phyloP scores from a whole-genome alignment of 1,140 invertebrate species.

The Drosophila athabasca region DNA sequence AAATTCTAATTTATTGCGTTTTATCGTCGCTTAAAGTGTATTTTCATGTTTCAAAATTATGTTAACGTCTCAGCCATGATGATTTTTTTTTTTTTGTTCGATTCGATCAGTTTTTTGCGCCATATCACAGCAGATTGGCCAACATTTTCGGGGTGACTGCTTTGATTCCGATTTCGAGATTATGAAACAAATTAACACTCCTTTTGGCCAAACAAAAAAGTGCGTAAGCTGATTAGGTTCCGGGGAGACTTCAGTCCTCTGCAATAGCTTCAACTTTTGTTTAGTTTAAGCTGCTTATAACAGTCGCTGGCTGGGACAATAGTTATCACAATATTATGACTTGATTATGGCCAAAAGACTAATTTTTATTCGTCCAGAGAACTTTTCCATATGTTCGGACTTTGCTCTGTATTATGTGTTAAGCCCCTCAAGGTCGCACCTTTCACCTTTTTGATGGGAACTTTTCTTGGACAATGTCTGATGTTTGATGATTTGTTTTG shows the following conservation, averaged over 20 bases:
- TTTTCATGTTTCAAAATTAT: slow-evolving; percentile 68
- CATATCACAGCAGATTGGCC: slow-evolving; percentile 18
- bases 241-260: background rate
- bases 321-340: slow-evolving; percentile 79
- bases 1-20: slow-evolving; percentile 79
- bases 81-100: slow-evolving; percentile 9
- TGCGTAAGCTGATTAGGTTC: slow-evolving; percentile 48
- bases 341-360: slow-evolving; percentile 79
- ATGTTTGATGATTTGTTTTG: slow-evolving; percentile 36
- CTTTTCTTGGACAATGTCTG: slow-evolving; percentile 43
- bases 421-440: slow-evolving; percentile 68
- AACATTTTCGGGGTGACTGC: slow-evolving; percentile 1
- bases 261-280: slow-evolving; percentile 30
- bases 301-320: slow-evolving; percentile 29
- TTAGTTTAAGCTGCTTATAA: slow-evolving; percentile 47
- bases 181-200: slow-evolving; percentile 73
- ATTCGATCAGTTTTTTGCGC: slow-evolving; percentile 53
- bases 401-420: slow-evolving; percentile 81
- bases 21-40: slow-evolving; percentile 70
- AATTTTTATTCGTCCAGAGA: slow-evolving; percentile 72
- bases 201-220: slow-evolving; percentile 31
- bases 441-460: slow-evolving; percentile 65
- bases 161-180: slow-evolving; percentile 29
- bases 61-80: slow-evolving; percentile 36
- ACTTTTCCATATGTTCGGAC: slow-evolving; percentile 41